Evolutionary conservation across 1,140 invertebrate species (phyloP), one percentile per base, ranked within the genome.

Genomic region (Caligus rogercresseyi): DNA sequence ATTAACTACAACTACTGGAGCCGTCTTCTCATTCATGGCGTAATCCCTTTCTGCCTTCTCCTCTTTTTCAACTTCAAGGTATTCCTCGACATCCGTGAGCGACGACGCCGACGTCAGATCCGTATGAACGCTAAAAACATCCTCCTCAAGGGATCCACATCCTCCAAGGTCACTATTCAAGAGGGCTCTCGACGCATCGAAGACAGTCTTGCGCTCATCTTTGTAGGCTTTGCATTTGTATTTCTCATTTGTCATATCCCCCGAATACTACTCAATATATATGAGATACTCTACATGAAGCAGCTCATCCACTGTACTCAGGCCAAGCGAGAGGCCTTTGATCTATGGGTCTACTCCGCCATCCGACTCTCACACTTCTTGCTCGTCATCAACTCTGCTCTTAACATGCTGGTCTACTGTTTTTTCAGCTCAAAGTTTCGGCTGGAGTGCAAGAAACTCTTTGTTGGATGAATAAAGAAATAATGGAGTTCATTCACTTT

Each of bases 1-100:
- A 24, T 25, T 25, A 60, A 60, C 20, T 60, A 60, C 57, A 60
- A 60, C 57, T 25, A 43, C 57, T 60, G 57, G 57, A 60, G 57
- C 25, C 23, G 57, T 18, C 25, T 60, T 1, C 15, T 60, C 3
- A 13, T 60, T 23, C 26, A 24, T 11, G 57, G 57, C 15, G 26
- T 60, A 2, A 14, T 60, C 1, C 57, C 57, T 7, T 25, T 60
- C 57, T 18, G 25, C 25, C 18, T 60, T 23, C 26, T 60, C 25
- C n/a, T 60, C 16, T 60, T 24, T 25, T 60, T 60, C 23, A 60
- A 60, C 57, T 7, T 25, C n/a, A 60, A 60, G 51, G 51, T 60
- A 2, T 60, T 25, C 23, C n/a, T 11, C n/a, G 31, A 43, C 31
- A 43, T 43, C n/a, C 31, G 31, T 43, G 31, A 43, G 31, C 31